Conservation (phyloP, 2,113 vertebrate species). For the Rhea pennata region DNA sequence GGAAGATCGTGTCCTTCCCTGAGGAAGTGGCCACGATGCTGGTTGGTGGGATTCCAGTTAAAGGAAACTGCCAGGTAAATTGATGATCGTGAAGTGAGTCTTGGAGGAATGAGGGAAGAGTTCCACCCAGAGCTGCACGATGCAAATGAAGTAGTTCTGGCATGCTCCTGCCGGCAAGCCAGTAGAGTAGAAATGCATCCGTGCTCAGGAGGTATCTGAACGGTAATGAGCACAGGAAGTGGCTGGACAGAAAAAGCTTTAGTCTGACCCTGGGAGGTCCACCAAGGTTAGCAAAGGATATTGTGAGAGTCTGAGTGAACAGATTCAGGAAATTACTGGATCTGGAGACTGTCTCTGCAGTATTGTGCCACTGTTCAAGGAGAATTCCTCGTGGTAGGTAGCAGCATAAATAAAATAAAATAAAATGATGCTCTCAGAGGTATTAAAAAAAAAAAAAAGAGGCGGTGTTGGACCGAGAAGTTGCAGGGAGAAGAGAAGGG, state of each 20-base stretch:
- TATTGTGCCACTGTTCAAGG: background rate
- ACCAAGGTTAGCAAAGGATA: background rate
- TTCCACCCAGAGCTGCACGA: constrained; percentile 21
- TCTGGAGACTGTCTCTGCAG: fast-evolving
- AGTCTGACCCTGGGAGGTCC: background rate
- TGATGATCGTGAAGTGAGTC: constrained; percentile 29
- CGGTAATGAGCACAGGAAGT: background rate
- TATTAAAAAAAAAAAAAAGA: background rate
- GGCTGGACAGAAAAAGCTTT: background rate
- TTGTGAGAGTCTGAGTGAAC: background rate
- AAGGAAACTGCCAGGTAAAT: constrained; percentile 55
- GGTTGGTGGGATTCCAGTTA: constrained; percentile 45
- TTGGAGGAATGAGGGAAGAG: constrained; percentile 30
- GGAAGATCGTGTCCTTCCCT: constrained; percentile 16
- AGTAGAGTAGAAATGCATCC: background rate
- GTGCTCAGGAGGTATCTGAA: background rate
- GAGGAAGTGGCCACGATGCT: constrained; percentile 31
- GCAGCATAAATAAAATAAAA: background rate
- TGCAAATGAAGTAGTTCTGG: background rate
- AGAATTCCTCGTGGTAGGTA: background rate
- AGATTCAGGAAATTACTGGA: background rate
- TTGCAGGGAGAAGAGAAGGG: background rate
- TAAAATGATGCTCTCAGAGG: background rate
- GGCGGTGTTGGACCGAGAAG: background rate
- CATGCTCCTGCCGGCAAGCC: background rate